Conservation (phyloP, 2,113 vertebrate genomes). For the Sylvia atricapilla region DNA sequence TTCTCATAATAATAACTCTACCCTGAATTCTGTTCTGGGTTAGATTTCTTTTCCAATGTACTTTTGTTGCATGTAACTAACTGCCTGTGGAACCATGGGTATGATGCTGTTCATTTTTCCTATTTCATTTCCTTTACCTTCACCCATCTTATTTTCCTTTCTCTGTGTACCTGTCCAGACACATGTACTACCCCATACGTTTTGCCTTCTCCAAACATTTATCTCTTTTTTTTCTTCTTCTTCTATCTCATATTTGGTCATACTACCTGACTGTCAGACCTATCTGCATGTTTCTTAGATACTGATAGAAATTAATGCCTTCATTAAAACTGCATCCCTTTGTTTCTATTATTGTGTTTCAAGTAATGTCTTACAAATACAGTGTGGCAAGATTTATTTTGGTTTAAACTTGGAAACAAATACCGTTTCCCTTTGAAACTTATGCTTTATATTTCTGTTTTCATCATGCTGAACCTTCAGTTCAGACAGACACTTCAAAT, state of each 20-base stretch:
- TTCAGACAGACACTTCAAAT: neutral
- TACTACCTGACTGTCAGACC: neutral
- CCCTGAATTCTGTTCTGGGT: neutral
- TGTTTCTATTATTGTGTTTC: neutral
- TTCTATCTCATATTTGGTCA: neutral
- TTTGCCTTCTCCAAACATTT: neutral
- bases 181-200: neutral
- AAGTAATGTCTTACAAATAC: neutral
- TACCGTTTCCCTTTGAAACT: neutral
- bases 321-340: neutral
- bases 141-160: neutral
- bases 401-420: neutral
- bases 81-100: neutral
- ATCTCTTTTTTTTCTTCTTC: neutral
- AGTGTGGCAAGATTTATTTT: neutral
- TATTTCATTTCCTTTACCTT: neutral
- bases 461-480: neutral
- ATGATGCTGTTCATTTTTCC: neutral
- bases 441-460: neutral
- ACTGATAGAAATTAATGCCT: neutral
- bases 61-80: neutral
- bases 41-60: neutral
- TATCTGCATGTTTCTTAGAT: neutral
- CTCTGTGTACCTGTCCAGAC: neutral
- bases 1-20: neutral